phyloP scores from a whole-genome alignment of 2,888 invertebrate species.

The Cryptocheilus praepositus region DNA sequence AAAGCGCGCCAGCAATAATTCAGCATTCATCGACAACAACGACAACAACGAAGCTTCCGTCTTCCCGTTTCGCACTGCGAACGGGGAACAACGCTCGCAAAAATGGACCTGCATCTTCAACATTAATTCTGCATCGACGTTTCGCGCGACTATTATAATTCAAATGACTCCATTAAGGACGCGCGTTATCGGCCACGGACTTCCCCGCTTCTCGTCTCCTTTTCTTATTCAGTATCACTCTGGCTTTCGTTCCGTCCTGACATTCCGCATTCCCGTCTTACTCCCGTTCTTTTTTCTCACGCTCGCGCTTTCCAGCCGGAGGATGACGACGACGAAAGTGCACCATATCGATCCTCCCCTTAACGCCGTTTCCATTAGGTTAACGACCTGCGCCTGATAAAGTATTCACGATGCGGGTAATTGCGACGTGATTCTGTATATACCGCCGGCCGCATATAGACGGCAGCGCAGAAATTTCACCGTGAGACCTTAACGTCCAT shows the following conservation, averaged over 20 bases:
- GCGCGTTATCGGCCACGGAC: conserved; percentile 48
- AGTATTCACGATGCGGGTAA: conserved; percentile 52
- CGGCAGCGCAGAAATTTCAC: conserved; percentile 7
- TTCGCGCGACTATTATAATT: conserved; percentile 58
- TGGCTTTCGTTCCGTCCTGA: conserved; percentile 33
- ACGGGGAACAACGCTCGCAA: no score
- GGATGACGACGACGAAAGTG: conserved; percentile 49
- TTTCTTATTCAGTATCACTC: background rate
- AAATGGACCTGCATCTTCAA: no score
- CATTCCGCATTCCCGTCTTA: background rate
- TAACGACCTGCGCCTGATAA: conserved; percentile 57
- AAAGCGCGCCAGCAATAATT: no score
- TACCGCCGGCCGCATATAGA: conserved; percentile 15
- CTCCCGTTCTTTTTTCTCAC: conserved; percentile 6
- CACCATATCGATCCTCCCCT: conserved; percentile 52
- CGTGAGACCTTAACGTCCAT: background rate
- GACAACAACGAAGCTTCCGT: no score
- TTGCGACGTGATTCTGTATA: conserved; percentile 47
- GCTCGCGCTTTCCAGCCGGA: background rate
- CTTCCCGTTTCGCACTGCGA: no score
- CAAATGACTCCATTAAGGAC: conserved; percentile 57
- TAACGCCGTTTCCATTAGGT: conserved; percentile 57
- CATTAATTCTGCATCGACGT: no score
- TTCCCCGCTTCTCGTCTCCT: conserved; percentile 9
- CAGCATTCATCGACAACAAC: no score